Conservation (phyloP, 2,113 vertebrate species). For the Scartelaos histophorus region DNA sequence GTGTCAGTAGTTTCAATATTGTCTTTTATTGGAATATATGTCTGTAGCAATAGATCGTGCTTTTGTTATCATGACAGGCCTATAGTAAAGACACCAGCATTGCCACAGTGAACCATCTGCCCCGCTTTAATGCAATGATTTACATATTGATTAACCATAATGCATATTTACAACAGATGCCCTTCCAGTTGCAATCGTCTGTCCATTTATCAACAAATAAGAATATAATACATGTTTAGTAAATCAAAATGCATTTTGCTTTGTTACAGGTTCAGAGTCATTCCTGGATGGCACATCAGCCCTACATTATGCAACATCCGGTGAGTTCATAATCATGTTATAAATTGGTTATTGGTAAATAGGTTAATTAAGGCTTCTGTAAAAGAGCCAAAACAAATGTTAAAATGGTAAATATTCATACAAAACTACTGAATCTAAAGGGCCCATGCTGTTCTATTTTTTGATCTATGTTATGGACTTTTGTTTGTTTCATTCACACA, state of each 20-base stretch:
- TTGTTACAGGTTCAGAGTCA: slow-evolving; percentile 90
- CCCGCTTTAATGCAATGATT: not conserved
- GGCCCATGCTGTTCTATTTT: too few species aligned
- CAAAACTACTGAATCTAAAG: too few species aligned
- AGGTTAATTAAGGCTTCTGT: too few species aligned
- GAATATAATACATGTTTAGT: not conserved
- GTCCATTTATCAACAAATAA: not conserved
- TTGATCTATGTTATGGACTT: too few species aligned
- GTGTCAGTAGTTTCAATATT: too few species aligned
- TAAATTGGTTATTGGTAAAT: too few species aligned
- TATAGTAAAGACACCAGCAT: not conserved
- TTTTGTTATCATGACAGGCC: too few species aligned
- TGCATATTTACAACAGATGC: not conserved
- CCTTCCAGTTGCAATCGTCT: not conserved
- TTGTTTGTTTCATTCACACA: too few species aligned
- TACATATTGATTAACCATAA: not conserved
- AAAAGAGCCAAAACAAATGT: too few species aligned
- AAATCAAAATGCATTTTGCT: not conserved
- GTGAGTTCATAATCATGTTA: slow-evolving; percentile 77
- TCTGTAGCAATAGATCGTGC: too few species aligned
- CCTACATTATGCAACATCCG: slow-evolving; percentile 98
- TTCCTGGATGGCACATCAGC: slow-evolving; percentile 97
- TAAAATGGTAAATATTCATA: not conserved
- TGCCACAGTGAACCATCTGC: not conserved
- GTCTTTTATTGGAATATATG: too few species aligned